These are phyloP conservation scores for Oligia strigilis DNA, from an alignment of 2,888 invertebrate genomes.

Conservation along the genomic window DNA sequence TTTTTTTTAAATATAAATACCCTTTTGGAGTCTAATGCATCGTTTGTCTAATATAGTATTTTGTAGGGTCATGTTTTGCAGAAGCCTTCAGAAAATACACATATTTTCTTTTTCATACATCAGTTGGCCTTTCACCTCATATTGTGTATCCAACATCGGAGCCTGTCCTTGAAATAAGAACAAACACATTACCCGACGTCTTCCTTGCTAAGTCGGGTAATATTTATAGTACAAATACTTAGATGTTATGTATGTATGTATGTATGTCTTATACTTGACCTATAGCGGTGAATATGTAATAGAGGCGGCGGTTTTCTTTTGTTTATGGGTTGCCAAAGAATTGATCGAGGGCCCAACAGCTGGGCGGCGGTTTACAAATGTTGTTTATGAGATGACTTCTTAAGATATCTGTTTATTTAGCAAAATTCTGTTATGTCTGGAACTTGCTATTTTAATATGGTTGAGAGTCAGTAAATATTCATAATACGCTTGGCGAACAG, in stretches of 20 bases:
- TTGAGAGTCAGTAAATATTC: neutral
- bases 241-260: conserved; percentile 20
- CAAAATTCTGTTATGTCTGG: neutral
- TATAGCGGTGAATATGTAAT: conserved; percentile 5
- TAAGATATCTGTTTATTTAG: neutral
- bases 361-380: neutral
- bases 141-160: conserved; percentile 15
- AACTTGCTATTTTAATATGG: neutral
- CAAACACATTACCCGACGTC: conserved; percentile 48
- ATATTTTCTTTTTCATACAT: neutral
- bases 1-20: too few relatives aligned
- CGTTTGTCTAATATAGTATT: too few relatives aligned
- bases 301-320: neutral
- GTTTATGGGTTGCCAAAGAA: conserved; percentile 5
- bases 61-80: neutral
- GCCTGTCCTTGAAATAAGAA: conserved; percentile 35
- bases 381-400: neutral
- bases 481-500: neutral
- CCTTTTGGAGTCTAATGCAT: too few relatives aligned
- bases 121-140: conserved; percentile 29
- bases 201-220: conserved; percentile 27
- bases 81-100: neutral
- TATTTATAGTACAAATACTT: conserved; percentile 44
- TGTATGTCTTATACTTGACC: conserved; percentile 38
- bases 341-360: neutral